Conservation (phyloP, 2,113 vertebrate species). For the Pollimyrus isidori region DNA sequence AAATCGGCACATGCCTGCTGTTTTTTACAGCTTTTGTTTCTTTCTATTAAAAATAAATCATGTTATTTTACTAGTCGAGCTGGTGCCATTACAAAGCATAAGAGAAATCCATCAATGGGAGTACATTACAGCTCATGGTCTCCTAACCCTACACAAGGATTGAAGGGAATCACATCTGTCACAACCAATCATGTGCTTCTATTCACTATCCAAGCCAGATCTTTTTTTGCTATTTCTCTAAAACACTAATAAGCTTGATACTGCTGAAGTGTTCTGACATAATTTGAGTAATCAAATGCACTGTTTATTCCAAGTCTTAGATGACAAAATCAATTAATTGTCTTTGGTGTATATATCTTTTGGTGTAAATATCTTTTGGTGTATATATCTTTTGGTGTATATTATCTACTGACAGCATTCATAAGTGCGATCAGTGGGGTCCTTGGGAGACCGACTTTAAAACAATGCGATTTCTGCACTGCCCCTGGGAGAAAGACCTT, state of each 20-base stretch:
- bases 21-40: not conserved
- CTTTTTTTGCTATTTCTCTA: not conserved
- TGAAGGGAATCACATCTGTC: slow-evolving; percentile 9
- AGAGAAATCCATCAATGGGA: not conserved
- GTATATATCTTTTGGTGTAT: not conserved
- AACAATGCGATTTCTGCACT: not conserved
- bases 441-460: not conserved
- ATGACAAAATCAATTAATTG: not conserved
- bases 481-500: not conserved
- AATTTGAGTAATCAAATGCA: not conserved
- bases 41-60: not conserved
- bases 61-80: not conserved
- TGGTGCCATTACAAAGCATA: not conserved
- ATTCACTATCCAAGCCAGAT: not conserved
- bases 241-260: not conserved
- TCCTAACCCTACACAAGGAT: not conserved
- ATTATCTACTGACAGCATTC: not conserved
- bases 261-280: not conserved
- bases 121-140: not conserved
- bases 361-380: not conserved
- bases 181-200: not conserved
- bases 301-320: not conserved
- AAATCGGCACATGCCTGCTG: not conserved
- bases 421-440: not conserved
- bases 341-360: not conserved